Conservation (phyloP, 2,797 vertebrate genomes). For the Choloepus didactylus region DNA sequence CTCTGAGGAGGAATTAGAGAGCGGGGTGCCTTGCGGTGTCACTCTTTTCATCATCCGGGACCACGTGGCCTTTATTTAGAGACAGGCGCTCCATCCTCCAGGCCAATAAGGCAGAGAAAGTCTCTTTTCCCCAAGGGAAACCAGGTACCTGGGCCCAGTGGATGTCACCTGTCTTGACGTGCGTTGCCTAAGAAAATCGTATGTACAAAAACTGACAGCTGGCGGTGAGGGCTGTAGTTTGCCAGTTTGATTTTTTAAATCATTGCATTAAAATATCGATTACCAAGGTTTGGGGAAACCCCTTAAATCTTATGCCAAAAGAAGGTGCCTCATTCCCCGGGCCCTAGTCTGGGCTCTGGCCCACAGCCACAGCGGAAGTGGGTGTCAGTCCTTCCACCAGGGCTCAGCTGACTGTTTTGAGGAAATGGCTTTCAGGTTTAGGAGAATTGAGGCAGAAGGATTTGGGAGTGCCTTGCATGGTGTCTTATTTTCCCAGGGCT, state of each 20-base stretch:
- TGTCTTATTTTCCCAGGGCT: too few species aligned
- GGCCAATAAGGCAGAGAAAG: neutral
- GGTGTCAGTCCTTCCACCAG: neutral
- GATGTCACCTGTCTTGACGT: neutral
- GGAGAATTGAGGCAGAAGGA: neutral
- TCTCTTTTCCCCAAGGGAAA: constrained; percentile 3
- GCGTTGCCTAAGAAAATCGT: neutral
- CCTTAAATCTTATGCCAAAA: neutral
- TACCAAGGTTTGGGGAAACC: neutral
- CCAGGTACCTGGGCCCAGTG: neutral
- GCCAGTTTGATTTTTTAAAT: neutral
- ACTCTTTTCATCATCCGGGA: neutral
- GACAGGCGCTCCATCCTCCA: neutral
- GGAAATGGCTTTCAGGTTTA: neutral
- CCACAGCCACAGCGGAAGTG: neutral
- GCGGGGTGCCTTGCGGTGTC: neutral
- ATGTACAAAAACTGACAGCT: neutral
- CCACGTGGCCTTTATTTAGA: constrained; percentile 48
- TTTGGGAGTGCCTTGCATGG: fast-evolving
- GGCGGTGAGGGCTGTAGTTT: neutral
- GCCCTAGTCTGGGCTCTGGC: neutral
- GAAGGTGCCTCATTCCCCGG: neutral
- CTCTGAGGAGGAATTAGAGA: neutral
- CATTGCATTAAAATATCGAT: neutral
- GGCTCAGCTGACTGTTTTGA: neutral